phyloP scores from a whole-genome alignment of 2,888 invertebrate species.

The Pegoplata infirma region DNA sequence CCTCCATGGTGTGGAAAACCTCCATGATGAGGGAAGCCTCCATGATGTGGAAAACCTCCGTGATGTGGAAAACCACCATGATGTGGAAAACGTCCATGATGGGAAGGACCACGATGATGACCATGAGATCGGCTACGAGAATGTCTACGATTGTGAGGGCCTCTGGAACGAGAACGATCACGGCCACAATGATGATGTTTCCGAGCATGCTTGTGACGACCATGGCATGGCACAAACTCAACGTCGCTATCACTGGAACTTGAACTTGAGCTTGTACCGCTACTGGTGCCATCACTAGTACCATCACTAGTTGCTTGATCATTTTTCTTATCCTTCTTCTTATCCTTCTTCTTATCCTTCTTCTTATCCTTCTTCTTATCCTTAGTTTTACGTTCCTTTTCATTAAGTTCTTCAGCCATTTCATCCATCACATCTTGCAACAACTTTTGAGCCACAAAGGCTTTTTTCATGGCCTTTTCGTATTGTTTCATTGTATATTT shows the following conservation, averaged over 20 bases:
- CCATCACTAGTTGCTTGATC: conserved; percentile 54
- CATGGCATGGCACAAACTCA: neutral
- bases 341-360: conserved; percentile 26
- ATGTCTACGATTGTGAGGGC: conserved; percentile 51
- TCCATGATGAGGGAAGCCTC: neutral
- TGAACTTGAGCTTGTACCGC: conserved; percentile 45
- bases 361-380: conserved; percentile 52
- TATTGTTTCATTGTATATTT: conserved; percentile 8
- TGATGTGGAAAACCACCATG: neutral
- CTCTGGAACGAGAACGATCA: conserved; percentile 36
- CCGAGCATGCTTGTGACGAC: conserved; percentile 10
- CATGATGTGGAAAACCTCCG: neutral
- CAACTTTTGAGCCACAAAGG: conserved; percentile 65
- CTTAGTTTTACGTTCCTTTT: conserved; percentile 35
- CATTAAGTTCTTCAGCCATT: conserved; percentile 25
- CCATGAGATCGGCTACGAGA: conserved; percentile 19
- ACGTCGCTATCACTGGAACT: conserved; percentile 33
- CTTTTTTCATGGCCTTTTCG: conserved; percentile 66
- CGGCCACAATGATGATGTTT: conserved; percentile 30
- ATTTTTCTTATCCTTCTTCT: conserved; percentile 55
- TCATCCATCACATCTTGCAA: conserved; percentile 54
- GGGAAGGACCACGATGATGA: neutral
- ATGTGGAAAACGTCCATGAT: neutral
- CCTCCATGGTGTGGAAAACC: neutral
- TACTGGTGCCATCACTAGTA: conserved; percentile 63